Base-by-base conservation (phyloP, 2,888 invertebrate genomes). In the Lissonota sp. region DNA sequence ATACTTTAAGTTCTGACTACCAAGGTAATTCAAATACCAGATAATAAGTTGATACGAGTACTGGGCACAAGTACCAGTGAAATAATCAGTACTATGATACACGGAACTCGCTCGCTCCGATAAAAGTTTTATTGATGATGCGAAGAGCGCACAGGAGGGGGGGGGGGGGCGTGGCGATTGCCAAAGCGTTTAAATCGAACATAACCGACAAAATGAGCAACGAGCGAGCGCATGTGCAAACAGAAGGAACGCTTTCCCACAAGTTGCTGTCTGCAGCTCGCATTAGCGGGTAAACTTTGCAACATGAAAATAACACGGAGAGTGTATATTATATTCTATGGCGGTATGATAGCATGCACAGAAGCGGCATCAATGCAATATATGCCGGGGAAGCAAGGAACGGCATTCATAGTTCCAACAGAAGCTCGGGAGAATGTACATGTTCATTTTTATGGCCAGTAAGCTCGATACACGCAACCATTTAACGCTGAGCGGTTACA, bases 141-240 rank as follows among this genome's bases (percentile, higher is more conserved):
- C 26, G 26, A 26, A 26, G 37, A 16, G 8, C 46, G n/a, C 46
- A 64, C 46, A 64, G 6, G 39, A n/a, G 8, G 69, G 67, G n/a
- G n/a, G 6, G 39, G 6, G 8, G 69, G 69, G 58, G 73, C 69
- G 76, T 79, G 53, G 66, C 55, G 16, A 67, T 62, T 83, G 80
- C 88, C 87, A 87, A 87, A 87, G 84, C 85, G 85, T 88, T 87
- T 88, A 88, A 89, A 88, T 88, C 86, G 87, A 86, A 81, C 86
- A 26, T 26, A 72, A 77, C 77, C 67, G 49, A 37, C 37, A 67
- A n/a, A n/a, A 67, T 67, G 42, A 67, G 53, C 67, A 40, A 67
- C 10, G 40, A 55, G 53, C 40, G 40, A 42, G 16, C 4, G 12
- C 12, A 14, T 12, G 37, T 10, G 39, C 10, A 0, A 26, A 46